Evolutionary conservation across 2,888 invertebrate species (phyloP), one percentile per base, ranked within the genome.

Genomic region (Eustalomyia histrio): DNA sequence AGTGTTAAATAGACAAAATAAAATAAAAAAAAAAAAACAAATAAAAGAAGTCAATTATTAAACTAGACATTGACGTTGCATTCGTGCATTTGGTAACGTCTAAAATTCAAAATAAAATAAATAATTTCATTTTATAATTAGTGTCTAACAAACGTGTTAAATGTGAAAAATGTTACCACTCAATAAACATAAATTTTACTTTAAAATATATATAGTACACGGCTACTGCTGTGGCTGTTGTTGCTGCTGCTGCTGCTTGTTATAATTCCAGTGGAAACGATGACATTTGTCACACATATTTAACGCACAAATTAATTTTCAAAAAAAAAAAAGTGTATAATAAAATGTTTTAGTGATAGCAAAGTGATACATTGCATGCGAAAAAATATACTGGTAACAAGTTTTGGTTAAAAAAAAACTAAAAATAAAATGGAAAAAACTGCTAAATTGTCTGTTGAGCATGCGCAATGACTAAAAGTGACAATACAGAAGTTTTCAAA

Each of bases 261-360:
- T 75, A 21, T 24, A 9, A 21, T 29, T 29, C 57, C 53, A 64
- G 60, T 78, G 64, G 50, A 60, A 72, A 72, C 58, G 65, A 47
- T 60, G 33, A 65, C n/a, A 71, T 71, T 71, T 76, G 76, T 64
- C 69, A 76, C 76, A 76, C 69, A 35, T 57, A 64, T 76, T 69
- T 69, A 57, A 64, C 50, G 35, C 63, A 69, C 21, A 64, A 52
- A 58, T 58, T 16, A 35, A 76, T 52, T 64, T 21, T 43, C 9
- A 6, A 33, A 57, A 64, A 73, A 24, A 43, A 16, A 2, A n/a
- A 43, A 18, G 47, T 18, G 10, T 43, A 47, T 55, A 71, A 71
- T 33, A 39, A 71, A 71, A 64, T 58, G 50, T 16, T 47, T 47
- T 64, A 65, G 16, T 58, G 60, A 65, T 52, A 53, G 29, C 12